Base-by-base conservation (phyloP, 2,113 vertebrate genomes). In the Colinus virginianus region DNA sequence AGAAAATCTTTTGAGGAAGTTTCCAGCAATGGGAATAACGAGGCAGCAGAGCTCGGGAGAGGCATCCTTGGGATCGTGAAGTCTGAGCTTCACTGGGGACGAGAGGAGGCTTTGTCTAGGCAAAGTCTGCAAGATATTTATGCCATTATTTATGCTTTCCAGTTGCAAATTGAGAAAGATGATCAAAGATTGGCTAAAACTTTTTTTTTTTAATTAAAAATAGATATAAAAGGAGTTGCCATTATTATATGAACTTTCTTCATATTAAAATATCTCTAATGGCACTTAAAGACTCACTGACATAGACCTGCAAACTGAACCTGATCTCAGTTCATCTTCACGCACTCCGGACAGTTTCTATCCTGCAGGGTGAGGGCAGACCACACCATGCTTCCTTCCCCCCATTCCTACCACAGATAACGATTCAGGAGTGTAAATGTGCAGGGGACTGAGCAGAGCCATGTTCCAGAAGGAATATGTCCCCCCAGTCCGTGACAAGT, bases 331-430 rank as follows among this genome's bases (percentile, higher is more conserved):
- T 13, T 21, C 40, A 13, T 62, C 76, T 18, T 66, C 13, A 4
- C 17, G 32, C 3, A 0, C 61, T 43, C 45, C 38, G 78, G 87
- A 26, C 40, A 63, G 38, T 59, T 85, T 75, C 38, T 90, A 18
- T 11, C 45, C 38, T 75, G 74, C 42, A 63, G 43, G n/a, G 70
- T 51, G 63, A 45, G 84, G 66, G 70, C 75, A 92, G 87, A 80
- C 43, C 93, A 51, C 84, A 7, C 43, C 59, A 74, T 62, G 87
- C 89, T 86, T 94, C 93, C 90, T 94, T 81, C 48, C 30, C 75
- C 42, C 26, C 36, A 1, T 6, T 77, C 76, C 78, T 89, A 82
- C 62, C 81, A 10, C 87, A 89, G 59, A 59, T 15, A 46, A 6
- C 34, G 51, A 38, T 3, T 45, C 77, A 18, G 1, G 2, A 56